Conservation (phyloP, 2,113 vertebrate genomes). For the Callospermophilus lateralis region DNA sequence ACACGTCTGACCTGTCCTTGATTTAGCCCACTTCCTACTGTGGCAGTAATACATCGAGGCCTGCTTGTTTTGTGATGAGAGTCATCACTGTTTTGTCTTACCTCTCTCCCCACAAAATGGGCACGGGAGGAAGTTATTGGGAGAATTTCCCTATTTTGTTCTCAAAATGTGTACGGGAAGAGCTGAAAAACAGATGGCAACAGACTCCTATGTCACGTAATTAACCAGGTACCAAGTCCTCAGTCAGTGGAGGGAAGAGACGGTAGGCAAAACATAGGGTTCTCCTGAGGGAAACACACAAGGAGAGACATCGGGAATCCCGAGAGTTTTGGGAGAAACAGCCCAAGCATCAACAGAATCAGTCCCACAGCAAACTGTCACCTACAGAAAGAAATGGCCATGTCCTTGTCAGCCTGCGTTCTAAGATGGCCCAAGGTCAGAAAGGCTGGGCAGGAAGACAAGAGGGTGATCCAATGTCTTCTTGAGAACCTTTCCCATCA, state of each 20-base stretch:
- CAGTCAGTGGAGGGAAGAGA: neutral
- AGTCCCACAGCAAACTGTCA: neutral
- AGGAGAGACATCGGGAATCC: neutral
- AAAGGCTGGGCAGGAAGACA: neutral
- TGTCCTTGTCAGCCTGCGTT: neutral
- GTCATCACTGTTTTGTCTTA: neutral
- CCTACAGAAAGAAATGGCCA: neutral
- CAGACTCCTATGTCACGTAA: neutral
- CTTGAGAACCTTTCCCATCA: neutral
- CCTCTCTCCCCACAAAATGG: neutral
- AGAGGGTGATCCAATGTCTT: neutral
- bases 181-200: neutral
- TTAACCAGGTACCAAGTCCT: neutral
- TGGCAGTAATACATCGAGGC: neutral
- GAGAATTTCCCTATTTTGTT: neutral
- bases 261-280: accelerated
- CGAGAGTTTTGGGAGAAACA: neutral
- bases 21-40: neutral
- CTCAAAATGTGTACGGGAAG: neutral
- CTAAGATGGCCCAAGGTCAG: neutral
- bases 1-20: neutral
- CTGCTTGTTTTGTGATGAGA: neutral
- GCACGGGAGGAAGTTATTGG: neutral
- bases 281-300: too few species aligned
- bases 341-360: neutral